Conservation (phyloP, 2,797 vertebrate species). For the Phalanger gymnotis region DNA sequence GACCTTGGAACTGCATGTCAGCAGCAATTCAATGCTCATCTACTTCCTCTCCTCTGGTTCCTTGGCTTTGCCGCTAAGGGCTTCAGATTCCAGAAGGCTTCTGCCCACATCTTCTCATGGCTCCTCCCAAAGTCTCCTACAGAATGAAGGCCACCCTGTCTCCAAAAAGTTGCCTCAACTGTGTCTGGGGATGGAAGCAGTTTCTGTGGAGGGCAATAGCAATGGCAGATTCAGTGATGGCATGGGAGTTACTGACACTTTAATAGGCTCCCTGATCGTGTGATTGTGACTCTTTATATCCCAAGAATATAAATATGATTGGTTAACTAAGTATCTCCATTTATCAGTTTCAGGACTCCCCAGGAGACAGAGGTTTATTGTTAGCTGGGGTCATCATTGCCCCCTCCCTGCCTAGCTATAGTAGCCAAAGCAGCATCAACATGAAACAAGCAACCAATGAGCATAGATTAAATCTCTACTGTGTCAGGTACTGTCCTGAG, state of each 20-base stretch:
- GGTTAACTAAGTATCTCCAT: constrained; percentile 75
- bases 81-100: too few relatives aligned
- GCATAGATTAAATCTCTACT: fast-evolving
- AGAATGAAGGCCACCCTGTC: neutral
- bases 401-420: neutral
- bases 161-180: neutral
- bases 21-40: neutral
- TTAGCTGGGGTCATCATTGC: neutral
- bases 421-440: neutral
- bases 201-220: neutral
- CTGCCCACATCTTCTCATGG: neutral
- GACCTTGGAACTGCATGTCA: neutral
- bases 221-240: neutral
- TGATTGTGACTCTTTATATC: constrained; percentile 73
- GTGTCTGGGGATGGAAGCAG: constrained; percentile 42
- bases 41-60: neutral
- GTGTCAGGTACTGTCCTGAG: neutral
- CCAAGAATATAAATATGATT: constrained; percentile 71
- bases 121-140: neutral
- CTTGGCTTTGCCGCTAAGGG: neutral
- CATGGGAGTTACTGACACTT: constrained; percentile 69
- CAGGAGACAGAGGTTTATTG: neutral
- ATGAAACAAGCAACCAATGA: neutral
- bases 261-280: constrained; percentile 71
- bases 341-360: constrained; percentile 46